Conservation (phyloP, 1,140 invertebrate genomes). For the Alviniconcha marisindica region DNA sequence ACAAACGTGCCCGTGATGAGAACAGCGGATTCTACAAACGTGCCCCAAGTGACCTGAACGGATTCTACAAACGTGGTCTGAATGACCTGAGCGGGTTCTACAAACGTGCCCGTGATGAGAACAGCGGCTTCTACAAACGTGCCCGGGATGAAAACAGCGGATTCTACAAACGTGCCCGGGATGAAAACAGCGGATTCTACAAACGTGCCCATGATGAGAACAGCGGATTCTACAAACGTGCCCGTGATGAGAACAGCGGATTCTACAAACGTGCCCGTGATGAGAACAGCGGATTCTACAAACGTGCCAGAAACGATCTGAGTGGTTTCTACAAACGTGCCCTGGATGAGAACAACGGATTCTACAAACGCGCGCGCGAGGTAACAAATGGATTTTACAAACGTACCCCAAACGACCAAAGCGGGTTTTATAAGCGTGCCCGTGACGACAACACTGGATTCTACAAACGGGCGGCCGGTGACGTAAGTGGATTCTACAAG, state of each 20-base stretch:
- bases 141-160: too few relatives aligned
- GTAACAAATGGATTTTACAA: slow-evolving; percentile 34
- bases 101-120: too few relatives aligned
- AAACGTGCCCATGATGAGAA: too few relatives aligned
- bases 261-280: slow-evolving; percentile 3
- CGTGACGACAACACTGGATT: slow-evolving; percentile 22
- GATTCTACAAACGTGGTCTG: slow-evolving; percentile 24
- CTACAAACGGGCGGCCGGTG: slow-evolving; percentile 28
- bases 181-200: too few relatives aligned
- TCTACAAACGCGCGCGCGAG: slow-evolving; percentile 33
- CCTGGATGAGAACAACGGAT: not conserved
- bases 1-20: too few relatives aligned
- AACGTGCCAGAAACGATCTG: not conserved
- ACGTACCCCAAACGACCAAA: not conserved
- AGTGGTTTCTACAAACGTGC: slow-evolving; percentile 31
- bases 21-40: too few relatives aligned
- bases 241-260: too few relatives aligned
- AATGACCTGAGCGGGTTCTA: slow-evolving; percentile 29
- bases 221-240: too few relatives aligned
- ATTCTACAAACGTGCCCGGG: too few relatives aligned
- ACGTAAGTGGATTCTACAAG: slow-evolving; percentile 31
- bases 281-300: slow-evolving; percentile 14
- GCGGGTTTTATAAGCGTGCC: too few relatives aligned
- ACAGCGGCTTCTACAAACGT: too few relatives aligned
- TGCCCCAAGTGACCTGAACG: not conserved